Conservation (phyloP, 2,797 vertebrate species). For the Numenius phaeopus region DNA sequence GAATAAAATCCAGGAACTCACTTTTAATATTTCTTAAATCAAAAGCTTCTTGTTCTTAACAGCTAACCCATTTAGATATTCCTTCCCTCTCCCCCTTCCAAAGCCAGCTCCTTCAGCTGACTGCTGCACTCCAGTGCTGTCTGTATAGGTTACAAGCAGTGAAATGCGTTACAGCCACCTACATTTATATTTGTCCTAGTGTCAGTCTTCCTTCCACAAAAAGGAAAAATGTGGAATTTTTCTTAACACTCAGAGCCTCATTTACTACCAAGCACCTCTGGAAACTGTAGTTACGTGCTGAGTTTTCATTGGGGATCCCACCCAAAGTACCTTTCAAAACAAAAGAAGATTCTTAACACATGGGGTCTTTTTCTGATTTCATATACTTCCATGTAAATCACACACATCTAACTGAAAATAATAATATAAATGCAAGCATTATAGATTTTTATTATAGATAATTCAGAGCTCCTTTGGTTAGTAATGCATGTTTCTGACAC, state of each 20-base stretch:
- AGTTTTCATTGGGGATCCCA: background rate
- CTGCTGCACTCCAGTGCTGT: conserved; percentile 32
- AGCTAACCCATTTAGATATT: conserved; percentile 67
- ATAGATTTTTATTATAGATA: background rate
- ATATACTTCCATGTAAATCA: background rate
- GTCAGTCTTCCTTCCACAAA: background rate
- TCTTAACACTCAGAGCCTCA: background rate
- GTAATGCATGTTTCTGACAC: background rate
- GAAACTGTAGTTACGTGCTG: background rate
- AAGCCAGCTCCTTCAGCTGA: background rate
- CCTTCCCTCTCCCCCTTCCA: background rate
- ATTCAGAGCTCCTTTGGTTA: background rate
- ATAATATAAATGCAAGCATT: background rate
- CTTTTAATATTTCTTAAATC: conserved; percentile 67
- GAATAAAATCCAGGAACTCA: conserved; percentile 60
- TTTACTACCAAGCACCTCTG: background rate
- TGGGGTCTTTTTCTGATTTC: background rate
- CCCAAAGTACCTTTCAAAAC: background rate
- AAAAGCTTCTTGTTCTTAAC: conserved; percentile 74
- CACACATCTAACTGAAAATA: background rate
- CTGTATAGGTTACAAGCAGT: background rate
- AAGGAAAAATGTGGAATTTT: background rate
- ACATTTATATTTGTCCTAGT: background rate
- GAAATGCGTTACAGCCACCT: background rate
- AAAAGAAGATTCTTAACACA: background rate